phyloP scores from a whole-genome alignment of 2,797 vertebrate genomes.

The Periophthalmus magnuspinnatus region DNA sequence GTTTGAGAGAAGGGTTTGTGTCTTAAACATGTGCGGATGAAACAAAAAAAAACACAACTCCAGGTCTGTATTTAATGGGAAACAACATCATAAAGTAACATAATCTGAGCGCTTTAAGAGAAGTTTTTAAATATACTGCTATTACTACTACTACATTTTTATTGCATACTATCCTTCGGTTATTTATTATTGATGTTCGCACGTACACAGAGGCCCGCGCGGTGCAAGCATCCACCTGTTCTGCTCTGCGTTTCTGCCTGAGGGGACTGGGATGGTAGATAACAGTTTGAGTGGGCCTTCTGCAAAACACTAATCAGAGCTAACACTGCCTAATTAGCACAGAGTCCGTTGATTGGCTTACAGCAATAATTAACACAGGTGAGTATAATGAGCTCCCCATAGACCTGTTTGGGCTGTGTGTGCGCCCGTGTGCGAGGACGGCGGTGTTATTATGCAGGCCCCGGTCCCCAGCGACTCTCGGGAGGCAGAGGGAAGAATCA shows the following conservation, averaged over 20 bases:
- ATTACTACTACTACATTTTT: constrained; percentile 59
- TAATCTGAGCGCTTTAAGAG: too few relatives aligned
- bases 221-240: constrained; percentile 78
- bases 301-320: constrained; percentile 90
- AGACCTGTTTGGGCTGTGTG: constrained; percentile 83
- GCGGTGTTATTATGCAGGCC: constrained; percentile 87
- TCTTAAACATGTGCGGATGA: too few relatives aligned
- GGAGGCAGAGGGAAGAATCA: constrained; percentile 84
- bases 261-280: constrained; percentile 90
- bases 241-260: constrained; percentile 73
- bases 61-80: too few relatives aligned
- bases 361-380: constrained; percentile 99
- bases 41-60: too few relatives aligned
- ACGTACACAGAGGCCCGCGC: constrained; percentile 32
- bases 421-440: constrained; percentile 41
- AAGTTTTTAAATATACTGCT: constrained; percentile 58
- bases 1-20: too few relatives aligned
- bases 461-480: constrained; percentile 84
- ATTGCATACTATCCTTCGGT: constrained; percentile 61
- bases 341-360: constrained; percentile 97
- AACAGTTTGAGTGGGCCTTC: constrained; percentile 87
- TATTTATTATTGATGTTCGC: constrained; percentile 63
- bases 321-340: constrained; percentile 93
- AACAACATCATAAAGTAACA: too few relatives aligned
- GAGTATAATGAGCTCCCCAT: constrained; percentile 98